Evolutionary conservation across 2,113 vertebrate genomes (phyloP).

Genomic region (Tachysurus fulvidraco): DNA sequence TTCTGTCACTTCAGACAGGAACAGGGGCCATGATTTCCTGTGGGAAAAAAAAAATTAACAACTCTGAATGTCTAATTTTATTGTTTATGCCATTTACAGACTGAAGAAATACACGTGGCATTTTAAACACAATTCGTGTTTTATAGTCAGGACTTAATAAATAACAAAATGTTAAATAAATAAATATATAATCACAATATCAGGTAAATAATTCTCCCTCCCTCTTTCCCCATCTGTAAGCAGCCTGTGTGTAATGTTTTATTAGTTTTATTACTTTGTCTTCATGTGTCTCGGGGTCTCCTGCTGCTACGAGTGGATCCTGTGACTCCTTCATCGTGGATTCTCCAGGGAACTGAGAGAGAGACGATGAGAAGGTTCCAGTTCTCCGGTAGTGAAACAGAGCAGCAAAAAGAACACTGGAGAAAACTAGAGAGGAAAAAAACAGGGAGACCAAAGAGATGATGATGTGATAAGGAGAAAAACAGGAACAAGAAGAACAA

Average conservation of each 20-base stretch:
- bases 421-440: constrained; percentile 51
- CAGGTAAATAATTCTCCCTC: no score
- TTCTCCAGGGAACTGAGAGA: constrained; percentile 47
- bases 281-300: not conserved
- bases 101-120: no score
- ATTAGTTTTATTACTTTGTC: constrained; percentile 6
- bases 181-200: not conserved
- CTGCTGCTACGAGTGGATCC: constrained; percentile 62
- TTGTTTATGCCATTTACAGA: not conserved
- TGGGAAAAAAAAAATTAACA: no score
- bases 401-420: no score
- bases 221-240: not conserved
- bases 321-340: constrained; percentile 69
- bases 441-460: not conserved
- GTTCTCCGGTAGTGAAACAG: not conserved
- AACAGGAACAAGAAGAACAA: no score
- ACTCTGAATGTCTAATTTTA: not conserved
- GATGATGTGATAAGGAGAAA: not conserved
- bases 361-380: constrained; percentile 34
- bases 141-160: no score
- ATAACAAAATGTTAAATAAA: no score
- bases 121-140: not conserved
- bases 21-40: not conserved
- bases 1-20: no score
- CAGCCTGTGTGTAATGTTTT: not conserved